Evolutionary conservation across 2,888 invertebrate species (phyloP), one percentile per base, ranked within the genome.

Genomic region (Furcula furcula): DNA sequence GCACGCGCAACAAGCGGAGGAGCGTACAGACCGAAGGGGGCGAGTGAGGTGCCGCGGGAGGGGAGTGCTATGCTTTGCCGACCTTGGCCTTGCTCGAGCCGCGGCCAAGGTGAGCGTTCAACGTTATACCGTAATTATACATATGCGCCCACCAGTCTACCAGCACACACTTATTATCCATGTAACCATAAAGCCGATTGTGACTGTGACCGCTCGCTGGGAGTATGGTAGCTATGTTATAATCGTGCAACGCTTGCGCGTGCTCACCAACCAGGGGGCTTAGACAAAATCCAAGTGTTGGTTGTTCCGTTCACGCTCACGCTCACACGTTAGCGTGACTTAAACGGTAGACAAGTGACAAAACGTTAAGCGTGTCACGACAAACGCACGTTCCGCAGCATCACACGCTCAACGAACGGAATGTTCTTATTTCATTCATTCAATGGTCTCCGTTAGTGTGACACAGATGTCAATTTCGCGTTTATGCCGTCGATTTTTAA

Each of bases 81-180:
- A 72, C 86, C 85, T 85, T 86, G 85, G 86, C 85, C 85, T 87
- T 85, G 86, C 80, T 73, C 84, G 76, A 55, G 64, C 74, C 71
- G 75, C 79, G 81, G 83, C 80, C 85, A 82, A 83, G 85, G 85
- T 82, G 83, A 82, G 74, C 74, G 68, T 64, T 70, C 69, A 67
- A 55, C 74, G 71, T 57, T 56, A 72, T 66, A 74, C 65, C 75
- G 76, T 79, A 77, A 80, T 82, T 84, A 83, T 74, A 78, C 75
- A 72, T n/a, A n/a, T 80, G 83, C 85, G 85, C 80, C 84, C 80
- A 79, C 78, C 67, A 70, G 83, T 83, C 85, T 82, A 55, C 78
- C 75, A 66, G 62, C 69, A 57, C 65, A 51, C 55, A 58, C 63
- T 44, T 42, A 60, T 63, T 56, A 58, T n/a, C n/a, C n/a, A n/a